Evolutionary conservation across 2,888 invertebrate species (phyloP).

Genomic region (Pediacus dermestoides): DNA sequence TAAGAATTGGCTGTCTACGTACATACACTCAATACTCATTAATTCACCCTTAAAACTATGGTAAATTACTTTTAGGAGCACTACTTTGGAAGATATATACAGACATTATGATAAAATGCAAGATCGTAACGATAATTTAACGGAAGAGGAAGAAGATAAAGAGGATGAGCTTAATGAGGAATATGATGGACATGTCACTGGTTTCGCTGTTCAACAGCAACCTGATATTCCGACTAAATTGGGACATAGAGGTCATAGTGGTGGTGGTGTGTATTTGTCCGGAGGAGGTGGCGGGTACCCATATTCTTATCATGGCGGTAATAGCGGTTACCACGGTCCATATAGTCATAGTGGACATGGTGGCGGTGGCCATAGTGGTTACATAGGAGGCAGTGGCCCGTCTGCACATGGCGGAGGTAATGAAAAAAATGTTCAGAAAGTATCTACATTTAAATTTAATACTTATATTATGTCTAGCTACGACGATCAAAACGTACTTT

Average conservation of each 20-base stretch:
- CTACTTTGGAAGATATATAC: slow-evolving; percentile 68
- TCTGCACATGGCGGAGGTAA: slow-evolving; percentile 12
- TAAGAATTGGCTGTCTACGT: slow-evolving; percentile 69
- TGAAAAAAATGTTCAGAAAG: too few relatives aligned
- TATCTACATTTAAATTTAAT: too few relatives aligned
- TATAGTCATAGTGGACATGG: too few relatives aligned
- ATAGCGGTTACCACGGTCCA: slow-evolving; percentile 19
- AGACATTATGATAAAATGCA: slow-evolving; percentile 56
- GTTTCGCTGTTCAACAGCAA: slow-evolving; percentile 43
- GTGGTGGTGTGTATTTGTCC: slow-evolving; percentile 14
- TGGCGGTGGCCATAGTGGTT: slow-evolving; percentile 11
- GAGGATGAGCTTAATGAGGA: slow-evolving; percentile 51
- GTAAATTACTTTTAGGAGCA: slow-evolving; percentile 54
- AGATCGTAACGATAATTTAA: slow-evolving; percentile 33
- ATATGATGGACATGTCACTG: slow-evolving; percentile 60
- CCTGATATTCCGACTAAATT: slow-evolving; percentile 27
- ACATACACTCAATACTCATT: slow-evolving; percentile 5
- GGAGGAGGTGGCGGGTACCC: slow-evolving; percentile 16
- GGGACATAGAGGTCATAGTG: slow-evolving; percentile 33
- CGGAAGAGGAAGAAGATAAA: slow-evolving; percentile 45
- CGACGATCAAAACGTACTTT: too few relatives aligned
- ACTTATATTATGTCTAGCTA: too few relatives aligned
- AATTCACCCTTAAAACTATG: not conserved
- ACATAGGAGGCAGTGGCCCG: slow-evolving; percentile 4
- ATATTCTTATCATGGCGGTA: slow-evolving; percentile 19